Evolutionary conservation across 2,888 invertebrate genomes (phyloP).

Genomic region (Hecatera dysodea): DNA sequence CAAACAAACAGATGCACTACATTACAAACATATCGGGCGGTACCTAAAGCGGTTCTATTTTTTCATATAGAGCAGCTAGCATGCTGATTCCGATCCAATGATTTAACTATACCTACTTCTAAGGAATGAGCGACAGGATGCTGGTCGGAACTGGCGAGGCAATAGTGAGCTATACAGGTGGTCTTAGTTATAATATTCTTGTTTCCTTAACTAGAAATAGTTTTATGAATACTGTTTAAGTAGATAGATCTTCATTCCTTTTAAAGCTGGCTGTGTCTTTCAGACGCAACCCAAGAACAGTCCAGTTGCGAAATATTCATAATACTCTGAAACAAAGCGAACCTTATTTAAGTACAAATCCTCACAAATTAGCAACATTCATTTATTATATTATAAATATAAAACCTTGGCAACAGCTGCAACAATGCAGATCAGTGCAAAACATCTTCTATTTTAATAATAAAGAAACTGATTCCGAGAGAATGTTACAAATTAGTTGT

Average conservation of each 20-base stretch:
- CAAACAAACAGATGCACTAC: conserved; percentile 62
- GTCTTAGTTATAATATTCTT: conserved; percentile 75
- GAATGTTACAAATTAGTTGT: conserved; percentile 33
- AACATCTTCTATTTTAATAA: conserved; percentile 54
- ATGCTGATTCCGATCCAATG: conserved; percentile 30
- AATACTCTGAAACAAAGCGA: conserved; percentile 80
- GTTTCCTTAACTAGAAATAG: conserved; percentile 84
- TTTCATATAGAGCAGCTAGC: conserved; percentile 28
- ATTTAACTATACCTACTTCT: conserved; percentile 34
- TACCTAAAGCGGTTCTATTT: conserved; percentile 45
- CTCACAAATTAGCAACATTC: conserved; percentile 16
- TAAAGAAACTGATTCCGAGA: conserved; percentile 29
- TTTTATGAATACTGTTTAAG: conserved; percentile 89
- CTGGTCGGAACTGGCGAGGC: conserved; percentile 80
- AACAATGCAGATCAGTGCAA: conserved; percentile 34
- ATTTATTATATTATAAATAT: conserved; percentile 27
- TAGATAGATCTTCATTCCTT: conserved; percentile 89
- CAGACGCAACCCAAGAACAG: conserved; percentile 77
- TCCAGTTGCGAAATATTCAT: conserved; percentile 79
- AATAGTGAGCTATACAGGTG: conserved; percentile 79
- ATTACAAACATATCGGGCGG: conserved; percentile 48
- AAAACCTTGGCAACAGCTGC: conserved; percentile 41
- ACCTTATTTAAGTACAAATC: conserved; percentile 12
- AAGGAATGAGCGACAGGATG: conserved; percentile 59
- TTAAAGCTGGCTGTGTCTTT: conserved; percentile 80